Percentiles rank a stretch among this genome's conserved stretches.
These are phyloP conservation scores for Tachysurus fulvidraco DNA, from an alignment of 2,113 vertebrate species.

Conservation along the genomic window DNA sequence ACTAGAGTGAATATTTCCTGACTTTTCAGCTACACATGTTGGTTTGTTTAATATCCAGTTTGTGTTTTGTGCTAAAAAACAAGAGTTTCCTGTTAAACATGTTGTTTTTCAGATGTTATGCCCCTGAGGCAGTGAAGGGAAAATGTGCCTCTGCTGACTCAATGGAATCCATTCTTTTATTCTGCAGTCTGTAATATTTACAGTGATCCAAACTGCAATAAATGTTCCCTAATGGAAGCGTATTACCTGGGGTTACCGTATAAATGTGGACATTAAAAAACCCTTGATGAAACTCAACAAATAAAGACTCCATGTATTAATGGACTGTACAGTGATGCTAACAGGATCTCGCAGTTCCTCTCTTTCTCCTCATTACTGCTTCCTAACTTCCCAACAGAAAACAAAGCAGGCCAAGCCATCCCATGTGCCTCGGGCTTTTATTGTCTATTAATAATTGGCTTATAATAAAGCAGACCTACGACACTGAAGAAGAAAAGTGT, in stretches of 20 bases:
- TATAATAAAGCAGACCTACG: background rate
- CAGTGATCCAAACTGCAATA: background rate
- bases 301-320: background rate
- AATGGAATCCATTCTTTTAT: background rate
- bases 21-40: background rate
- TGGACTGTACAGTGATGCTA: background rate
- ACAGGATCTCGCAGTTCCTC: background rate
- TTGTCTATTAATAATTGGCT: background rate
- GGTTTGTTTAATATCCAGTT: constrained; percentile 18
- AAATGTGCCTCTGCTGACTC: background rate
- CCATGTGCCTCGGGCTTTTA: background rate
- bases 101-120: background rate
- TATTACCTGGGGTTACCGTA: background rate
- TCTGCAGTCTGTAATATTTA: background rate
- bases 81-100: background rate
- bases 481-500: background rate
- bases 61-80: constrained; percentile 1
- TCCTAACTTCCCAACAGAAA: background rate
- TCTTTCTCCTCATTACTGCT: background rate
- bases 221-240: background rate
- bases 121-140: background rate
- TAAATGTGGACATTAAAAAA: background rate
- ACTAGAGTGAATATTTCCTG: constrained; percentile 17
- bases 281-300: background rate
- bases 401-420: background rate